Conservation (phyloP, 2,797 vertebrate species). For the Parotocinclus haroldoi region DNA sequence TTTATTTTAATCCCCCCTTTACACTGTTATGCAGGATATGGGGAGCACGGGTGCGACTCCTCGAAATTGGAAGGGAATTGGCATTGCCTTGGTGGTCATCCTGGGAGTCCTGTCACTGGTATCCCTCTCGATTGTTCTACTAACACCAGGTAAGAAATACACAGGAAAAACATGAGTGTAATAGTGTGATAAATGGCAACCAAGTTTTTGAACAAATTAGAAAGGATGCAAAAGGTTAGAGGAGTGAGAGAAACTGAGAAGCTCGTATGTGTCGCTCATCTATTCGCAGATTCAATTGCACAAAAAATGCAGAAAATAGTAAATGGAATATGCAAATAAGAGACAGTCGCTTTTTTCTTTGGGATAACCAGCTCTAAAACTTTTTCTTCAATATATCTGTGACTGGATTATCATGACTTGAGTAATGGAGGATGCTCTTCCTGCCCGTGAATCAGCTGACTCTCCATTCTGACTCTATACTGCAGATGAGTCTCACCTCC, state of each 20-base stretch:
- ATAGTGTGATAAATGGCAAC: too few species aligned
- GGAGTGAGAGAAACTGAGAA: too few species aligned
- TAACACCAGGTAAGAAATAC: slow-evolving; percentile 74
- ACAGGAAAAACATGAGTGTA: slow-evolving; percentile 1
- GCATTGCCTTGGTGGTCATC: slow-evolving; percentile 80
- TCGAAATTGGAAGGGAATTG: slow-evolving; percentile 82
- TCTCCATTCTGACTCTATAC: slow-evolving; percentile 8
- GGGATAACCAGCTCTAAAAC: too few species aligned
- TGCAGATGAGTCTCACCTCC: slow-evolving; percentile 70
- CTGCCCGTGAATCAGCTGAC: neutral
- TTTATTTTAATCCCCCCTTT: neutral
- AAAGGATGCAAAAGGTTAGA: too few species aligned
- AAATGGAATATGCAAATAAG: too few species aligned
- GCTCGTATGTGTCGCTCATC: too few species aligned
- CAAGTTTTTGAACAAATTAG: too few species aligned
- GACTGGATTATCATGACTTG: too few species aligned
- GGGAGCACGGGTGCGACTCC: slow-evolving; percentile 71
- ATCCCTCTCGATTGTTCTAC: slow-evolving; percentile 73
- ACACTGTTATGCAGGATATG: slow-evolving; percentile 63
- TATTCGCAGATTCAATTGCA: too few species aligned
- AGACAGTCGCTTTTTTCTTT: too few species aligned
- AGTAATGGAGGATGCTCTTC: neutral
- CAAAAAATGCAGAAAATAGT: too few species aligned
- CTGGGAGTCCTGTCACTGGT: slow-evolving; percentile 77
- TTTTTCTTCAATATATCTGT: too few species aligned